Evolutionary conservation across 2,888 invertebrate species (phyloP).

Genomic region (Catotricha subobsoleta): DNA sequence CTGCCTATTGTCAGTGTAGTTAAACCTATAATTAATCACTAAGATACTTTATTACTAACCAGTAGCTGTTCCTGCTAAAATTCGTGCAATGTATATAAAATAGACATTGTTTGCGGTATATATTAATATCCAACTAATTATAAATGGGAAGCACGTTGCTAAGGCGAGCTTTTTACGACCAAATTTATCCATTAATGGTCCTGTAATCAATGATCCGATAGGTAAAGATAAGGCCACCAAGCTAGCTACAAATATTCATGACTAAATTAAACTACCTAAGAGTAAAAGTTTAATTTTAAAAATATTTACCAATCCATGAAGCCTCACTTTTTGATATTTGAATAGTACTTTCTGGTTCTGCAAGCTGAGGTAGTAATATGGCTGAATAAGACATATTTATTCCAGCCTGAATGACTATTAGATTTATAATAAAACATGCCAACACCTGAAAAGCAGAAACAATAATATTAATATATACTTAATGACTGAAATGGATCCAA

Average conservation of each 20-base stretch:
- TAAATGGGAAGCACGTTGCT: conserved; percentile 28
- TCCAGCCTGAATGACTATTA: conserved; percentile 36
- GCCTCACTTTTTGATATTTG: conserved; percentile 29
- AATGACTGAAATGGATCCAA: too few species aligned
- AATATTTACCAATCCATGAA: conserved; percentile 37
- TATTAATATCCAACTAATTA: conserved; percentile 32
- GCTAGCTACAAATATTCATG: conserved; percentile 26
- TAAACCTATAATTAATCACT: conserved; percentile 23
- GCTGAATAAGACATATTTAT: conserved; percentile 40
- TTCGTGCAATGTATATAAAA: conserved; percentile 32
- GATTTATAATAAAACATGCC: conserved; percentile 30
- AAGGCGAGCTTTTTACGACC: conserved; percentile 34
- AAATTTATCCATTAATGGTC: conserved; percentile 37
- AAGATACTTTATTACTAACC: conserved; percentile 21
- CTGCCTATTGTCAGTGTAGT: conserved; percentile 37
- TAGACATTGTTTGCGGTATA: conserved; percentile 27
- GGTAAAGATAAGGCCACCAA: conserved; percentile 36
- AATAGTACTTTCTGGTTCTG: conserved; percentile 23
- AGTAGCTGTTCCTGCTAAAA: conserved; percentile 34
- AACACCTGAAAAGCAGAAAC: conserved; percentile 28
- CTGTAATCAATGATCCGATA: conserved; percentile 33
- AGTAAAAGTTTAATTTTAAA: too few species aligned
- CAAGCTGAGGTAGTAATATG: conserved; percentile 34
- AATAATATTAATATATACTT: too few species aligned
- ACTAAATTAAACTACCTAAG: not conserved